These are phyloP conservation scores for Lerema accius DNA, from an alignment of 1,140 invertebrate species.

Conservation along the genomic window DNA sequence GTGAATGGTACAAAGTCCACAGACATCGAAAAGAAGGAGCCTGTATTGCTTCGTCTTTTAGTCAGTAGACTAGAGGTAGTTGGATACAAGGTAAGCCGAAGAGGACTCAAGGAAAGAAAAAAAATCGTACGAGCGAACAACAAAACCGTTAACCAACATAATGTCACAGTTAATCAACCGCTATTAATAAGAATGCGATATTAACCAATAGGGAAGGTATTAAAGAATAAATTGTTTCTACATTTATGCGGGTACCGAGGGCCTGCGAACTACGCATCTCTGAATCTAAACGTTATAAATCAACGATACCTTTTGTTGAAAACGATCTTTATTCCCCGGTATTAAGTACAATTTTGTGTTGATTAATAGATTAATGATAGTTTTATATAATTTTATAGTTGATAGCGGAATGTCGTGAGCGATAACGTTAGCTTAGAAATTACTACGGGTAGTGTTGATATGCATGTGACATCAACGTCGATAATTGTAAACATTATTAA, in stretches of 20 bases:
- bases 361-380: constrained; percentile 1
- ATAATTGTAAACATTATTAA: no score
- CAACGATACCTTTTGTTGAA: constrained; percentile 22
- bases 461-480: constrained; percentile 5
- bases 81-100: no score
- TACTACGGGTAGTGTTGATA: constrained; percentile 41
- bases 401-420: constrained; percentile 50
- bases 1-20: no score
- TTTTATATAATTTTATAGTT: constrained; percentile 43
- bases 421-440: constrained; percentile 40
- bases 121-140: constrained; percentile 3
- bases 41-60: no score
- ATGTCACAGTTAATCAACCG: constrained; percentile 51
- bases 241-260: constrained; percentile 61
- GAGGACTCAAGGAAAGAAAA: no score
- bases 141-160: constrained; percentile 72
- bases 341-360: constrained; percentile 19
- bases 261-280: constrained; percentile 6
- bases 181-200: constrained; percentile 68
- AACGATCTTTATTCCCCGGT: constrained; percentile 34
- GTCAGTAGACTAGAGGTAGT: no score
- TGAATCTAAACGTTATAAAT: constrained; percentile 17
- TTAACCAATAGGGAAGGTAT: constrained; percentile 64
- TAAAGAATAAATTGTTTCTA: constrained; percentile 51
- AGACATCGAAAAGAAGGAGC: no score